These are phyloP conservation scores for Trachelus tabidus DNA, from an alignment of 2,888 invertebrate species.

Conservation along the genomic window DNA sequence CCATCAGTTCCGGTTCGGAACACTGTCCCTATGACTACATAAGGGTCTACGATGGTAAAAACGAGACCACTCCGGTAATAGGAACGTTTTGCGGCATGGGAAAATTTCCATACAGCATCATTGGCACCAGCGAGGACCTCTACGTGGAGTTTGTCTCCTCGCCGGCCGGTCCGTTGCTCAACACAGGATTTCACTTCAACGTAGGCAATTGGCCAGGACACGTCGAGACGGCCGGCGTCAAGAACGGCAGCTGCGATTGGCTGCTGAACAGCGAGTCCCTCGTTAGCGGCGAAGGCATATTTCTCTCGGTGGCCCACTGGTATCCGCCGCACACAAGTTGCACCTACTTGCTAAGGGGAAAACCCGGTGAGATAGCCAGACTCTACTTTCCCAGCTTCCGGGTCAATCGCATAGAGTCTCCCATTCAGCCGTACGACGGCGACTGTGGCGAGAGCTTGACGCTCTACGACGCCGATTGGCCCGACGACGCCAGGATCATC, in stretches of 20 bases:
- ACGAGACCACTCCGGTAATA: conserved; percentile 87
- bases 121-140: conserved; percentile 89
- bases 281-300: conserved; percentile 88
- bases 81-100: conserved; percentile 93
- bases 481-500: conserved; percentile 90
- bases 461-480: conserved; percentile 87
- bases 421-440: conserved; percentile 85
- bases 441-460: conserved; percentile 93
- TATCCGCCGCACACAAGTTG: conserved; percentile 94
- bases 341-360: conserved; percentile 89
- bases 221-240: conserved; percentile 88
- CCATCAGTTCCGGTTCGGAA: conserved; percentile 87
- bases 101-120: conserved; percentile 93
- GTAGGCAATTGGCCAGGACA: conserved; percentile 95
- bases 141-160: conserved; percentile 92
- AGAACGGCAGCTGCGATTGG: conserved; percentile 91
- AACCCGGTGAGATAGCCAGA: conserved; percentile 87
- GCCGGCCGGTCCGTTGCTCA: conserved; percentile 87
- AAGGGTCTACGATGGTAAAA: conserved; percentile 89
- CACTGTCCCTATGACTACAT: conserved; percentile 93
- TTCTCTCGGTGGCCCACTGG: conserved; percentile 93
- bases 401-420: conserved; percentile 89
- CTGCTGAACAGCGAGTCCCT: conserved; percentile 84
- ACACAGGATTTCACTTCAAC: conserved; percentile 95
- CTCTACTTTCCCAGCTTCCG: conserved; percentile 92